phyloP scores from a whole-genome alignment of 2,797 vertebrate genomes.

The Pachyuromys duprasi region DNA sequence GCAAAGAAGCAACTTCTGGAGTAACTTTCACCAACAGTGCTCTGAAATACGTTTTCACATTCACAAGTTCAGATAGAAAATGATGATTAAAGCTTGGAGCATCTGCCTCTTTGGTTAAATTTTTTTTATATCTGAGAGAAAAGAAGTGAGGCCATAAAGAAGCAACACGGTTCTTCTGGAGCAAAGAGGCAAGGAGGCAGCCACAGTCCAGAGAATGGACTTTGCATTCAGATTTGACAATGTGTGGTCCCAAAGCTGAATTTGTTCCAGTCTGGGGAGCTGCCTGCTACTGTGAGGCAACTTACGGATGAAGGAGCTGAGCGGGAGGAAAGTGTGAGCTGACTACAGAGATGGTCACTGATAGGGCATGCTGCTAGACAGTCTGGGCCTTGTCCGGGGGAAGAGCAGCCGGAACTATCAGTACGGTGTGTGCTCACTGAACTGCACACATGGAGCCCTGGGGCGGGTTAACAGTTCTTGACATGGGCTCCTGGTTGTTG shows the following conservation, averaged over 20 bases:
- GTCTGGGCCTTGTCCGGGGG: slow-evolving; percentile 66
- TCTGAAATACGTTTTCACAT: slow-evolving; percentile 66
- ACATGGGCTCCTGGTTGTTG: slow-evolving; percentile 97
- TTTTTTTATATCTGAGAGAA: slow-evolving; percentile 2
- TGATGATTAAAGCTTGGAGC: slow-evolving; percentile 29
- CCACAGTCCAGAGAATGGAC: slow-evolving; percentile 80
- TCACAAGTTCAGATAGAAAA: slow-evolving; percentile 38
- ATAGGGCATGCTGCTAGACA: slow-evolving; percentile 79
- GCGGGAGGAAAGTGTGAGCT: slow-evolving; percentile 62
- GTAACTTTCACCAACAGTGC: slow-evolving; percentile 70
- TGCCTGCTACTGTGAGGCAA: slow-evolving; percentile 74
- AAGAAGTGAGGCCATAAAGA: slow-evolving; percentile 68
- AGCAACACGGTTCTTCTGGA: slow-evolving; percentile 72
- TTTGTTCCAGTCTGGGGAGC: slow-evolving; percentile 73
- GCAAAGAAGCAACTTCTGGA: slow-evolving; percentile 76
- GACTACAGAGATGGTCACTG: slow-evolving; percentile 79
- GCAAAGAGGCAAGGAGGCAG: slow-evolving; percentile 55
- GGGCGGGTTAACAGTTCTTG: slow-evolving; percentile 93
- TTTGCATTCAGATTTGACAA: slow-evolving; percentile 78
- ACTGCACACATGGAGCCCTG: slow-evolving; percentile 98
- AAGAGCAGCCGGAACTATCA: slow-evolving; percentile 61
- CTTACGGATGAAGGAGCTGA: background rate
- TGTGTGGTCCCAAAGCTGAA: slow-evolving; percentile 78
- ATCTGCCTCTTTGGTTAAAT: slow-evolving; percentile 58
- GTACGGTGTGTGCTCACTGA: slow-evolving; percentile 89